Conservation (phyloP, 2,113 vertebrate species). For the Dipodomys spectabilis region DNA sequence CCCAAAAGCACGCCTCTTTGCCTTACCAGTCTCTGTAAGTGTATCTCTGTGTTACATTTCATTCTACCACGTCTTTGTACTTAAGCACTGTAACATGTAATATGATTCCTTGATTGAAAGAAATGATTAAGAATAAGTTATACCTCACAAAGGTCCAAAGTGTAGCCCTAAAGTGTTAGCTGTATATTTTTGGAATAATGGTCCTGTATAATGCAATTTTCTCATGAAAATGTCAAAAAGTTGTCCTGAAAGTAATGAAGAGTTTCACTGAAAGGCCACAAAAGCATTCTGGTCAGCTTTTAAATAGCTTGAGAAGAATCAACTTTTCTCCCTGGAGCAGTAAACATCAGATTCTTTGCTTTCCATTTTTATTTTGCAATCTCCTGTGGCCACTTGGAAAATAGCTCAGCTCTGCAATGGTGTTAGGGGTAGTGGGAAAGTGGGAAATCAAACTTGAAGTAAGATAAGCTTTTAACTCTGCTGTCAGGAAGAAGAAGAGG, state of each 20-base stretch:
- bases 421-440: not conserved
- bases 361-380: slow-evolving; percentile 24
- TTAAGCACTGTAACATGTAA: not conserved
- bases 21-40: not conserved
- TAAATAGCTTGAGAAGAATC: slow-evolving; percentile 30
- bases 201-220: slow-evolving; percentile 1
- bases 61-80: not conserved
- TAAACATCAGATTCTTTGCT: slow-evolving; percentile 28
- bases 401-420: not conserved
- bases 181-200: not conserved
- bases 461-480: slow-evolving; percentile 53
- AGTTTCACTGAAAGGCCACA: slow-evolving; percentile 50
- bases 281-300: slow-evolving; percentile 44
- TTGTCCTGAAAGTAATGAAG: slow-evolving; percentile 31
- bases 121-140: slow-evolving; percentile 8
- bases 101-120: not conserved
- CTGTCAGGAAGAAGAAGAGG: not conserved
- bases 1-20: not conserved
- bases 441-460: slow-evolving; percentile 35
- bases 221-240: slow-evolving; percentile 58
- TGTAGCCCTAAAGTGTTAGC: not conserved
- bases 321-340: slow-evolving; percentile 49
- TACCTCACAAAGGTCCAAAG: not conserved
- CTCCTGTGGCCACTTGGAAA: slow-evolving; percentile 5
- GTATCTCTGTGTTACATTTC: not conserved